These are phyloP conservation scores for Leptinotarsa juncta DNA, from an alignment of 2,888 invertebrate species.

Conservation along the genomic window DNA sequence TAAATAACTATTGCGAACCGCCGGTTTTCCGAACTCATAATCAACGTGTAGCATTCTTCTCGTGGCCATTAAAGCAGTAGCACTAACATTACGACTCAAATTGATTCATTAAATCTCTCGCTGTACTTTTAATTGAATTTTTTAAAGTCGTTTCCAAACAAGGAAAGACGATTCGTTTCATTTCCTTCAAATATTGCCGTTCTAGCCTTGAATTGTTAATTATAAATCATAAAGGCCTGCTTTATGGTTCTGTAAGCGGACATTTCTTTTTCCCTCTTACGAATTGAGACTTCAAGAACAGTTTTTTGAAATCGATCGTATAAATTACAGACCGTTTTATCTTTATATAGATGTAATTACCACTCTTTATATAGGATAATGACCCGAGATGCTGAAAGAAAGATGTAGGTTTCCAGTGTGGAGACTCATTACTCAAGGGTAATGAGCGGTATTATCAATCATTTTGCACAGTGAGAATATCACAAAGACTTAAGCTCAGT, in stretches of 20 bases:
- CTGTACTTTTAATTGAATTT: slow-evolving; percentile 36
- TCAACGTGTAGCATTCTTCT: slow-evolving; percentile 23
- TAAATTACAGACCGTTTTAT: not conserved
- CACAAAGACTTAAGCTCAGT: no score
- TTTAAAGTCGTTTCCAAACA: slow-evolving; percentile 26
- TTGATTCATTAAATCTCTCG: slow-evolving; percentile 39
- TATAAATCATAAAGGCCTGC: slow-evolving; percentile 25
- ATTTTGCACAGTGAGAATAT: no score
- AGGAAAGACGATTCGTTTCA: slow-evolving; percentile 14
- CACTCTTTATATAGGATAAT: slow-evolving; percentile 1
- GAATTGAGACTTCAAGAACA: slow-evolving; percentile 7
- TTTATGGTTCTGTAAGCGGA: slow-evolving; percentile 4
- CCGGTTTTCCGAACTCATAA: slow-evolving; percentile 26
- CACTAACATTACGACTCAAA: slow-evolving; percentile 31
- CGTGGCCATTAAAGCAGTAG: slow-evolving; percentile 29
- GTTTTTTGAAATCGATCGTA: not conserved
- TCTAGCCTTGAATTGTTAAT: slow-evolving; percentile 23
- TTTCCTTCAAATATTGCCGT: slow-evolving; percentile 3
- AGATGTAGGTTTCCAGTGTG: slow-evolving; percentile 4
- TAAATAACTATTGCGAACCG: slow-evolving; percentile 8
- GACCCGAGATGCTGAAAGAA: not conserved
- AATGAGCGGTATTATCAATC: not conserved
- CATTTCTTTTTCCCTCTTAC: not conserved
- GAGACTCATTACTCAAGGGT: not conserved
- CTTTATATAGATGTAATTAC: not conserved